These are phyloP conservation scores for Ailuropoda melanoleuca DNA, from an alignment of 2,113 vertebrate species.

Conservation along the genomic window DNA sequence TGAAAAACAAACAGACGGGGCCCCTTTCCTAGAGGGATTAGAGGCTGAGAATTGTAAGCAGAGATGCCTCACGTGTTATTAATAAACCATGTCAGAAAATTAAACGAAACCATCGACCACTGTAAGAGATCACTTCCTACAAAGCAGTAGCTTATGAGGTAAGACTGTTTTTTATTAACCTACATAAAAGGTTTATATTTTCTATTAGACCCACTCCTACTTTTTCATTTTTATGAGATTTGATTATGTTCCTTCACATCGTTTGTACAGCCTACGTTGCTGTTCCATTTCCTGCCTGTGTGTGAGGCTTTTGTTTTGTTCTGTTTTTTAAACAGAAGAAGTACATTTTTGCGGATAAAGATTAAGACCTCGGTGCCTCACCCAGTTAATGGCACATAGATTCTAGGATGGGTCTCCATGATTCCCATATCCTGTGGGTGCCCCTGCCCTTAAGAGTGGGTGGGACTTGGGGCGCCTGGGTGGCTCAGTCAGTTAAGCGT, in stretches of 20 bases:
- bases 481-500: neutral
- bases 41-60: constrained; percentile 34
- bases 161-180: neutral
- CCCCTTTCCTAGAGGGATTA: neutral
- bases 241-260: neutral
- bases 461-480: neutral
- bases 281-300: neutral
- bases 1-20: neutral
- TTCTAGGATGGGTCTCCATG: neutral
- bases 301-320: neutral
- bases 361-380: neutral
- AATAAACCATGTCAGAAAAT: constrained; percentile 38
- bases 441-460: neutral
- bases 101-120: neutral
- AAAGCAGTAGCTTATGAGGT: neutral
- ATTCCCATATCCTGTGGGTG: neutral
- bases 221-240: neutral
- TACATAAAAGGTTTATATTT: neutral
- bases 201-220: neutral
- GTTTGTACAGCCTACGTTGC: neutral
- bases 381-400: neutral
- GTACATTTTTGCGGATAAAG: neutral
- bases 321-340: neutral
- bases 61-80: constrained; percentile 1
- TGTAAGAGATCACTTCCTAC: neutral